These are phyloP conservation scores for Hofmannophila pseudospretella DNA, from an alignment of 2,888 invertebrate species.

Conservation along the genomic window DNA sequence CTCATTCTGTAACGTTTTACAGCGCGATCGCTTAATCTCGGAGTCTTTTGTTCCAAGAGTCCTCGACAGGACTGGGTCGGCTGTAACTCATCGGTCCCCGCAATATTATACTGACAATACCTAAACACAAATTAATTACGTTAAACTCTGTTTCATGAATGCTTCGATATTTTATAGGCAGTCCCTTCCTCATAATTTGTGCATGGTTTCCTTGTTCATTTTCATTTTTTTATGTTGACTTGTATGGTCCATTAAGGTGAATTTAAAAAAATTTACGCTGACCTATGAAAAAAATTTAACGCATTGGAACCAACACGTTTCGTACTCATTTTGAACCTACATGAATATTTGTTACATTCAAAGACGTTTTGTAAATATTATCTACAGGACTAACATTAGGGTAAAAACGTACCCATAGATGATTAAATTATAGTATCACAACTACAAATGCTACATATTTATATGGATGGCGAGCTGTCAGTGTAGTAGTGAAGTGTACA, in stretches of 20 bases:
- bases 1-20: slow-evolving; percentile 35
- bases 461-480: no score
- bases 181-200: no score
- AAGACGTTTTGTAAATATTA: no score
- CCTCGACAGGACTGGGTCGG: slow-evolving; percentile 28
- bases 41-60: slow-evolving; percentile 40
- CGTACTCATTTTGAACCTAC: neutral
- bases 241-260: slow-evolving; percentile 31
- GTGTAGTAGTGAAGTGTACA: no score
- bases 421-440: no score
- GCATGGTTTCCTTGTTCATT: slow-evolving; percentile 32
- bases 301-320: slow-evolving; percentile 4
- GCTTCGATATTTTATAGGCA: slow-evolving; percentile 27
- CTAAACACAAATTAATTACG: slow-evolving; percentile 33
- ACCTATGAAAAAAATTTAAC: slow-evolving; percentile 13
- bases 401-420: no score
- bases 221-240: slow-evolving; percentile 30
- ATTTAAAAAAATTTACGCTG: slow-evolving; percentile 33
- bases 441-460: no score
- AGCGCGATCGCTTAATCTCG: slow-evolving; percentile 38
- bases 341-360: neutral
- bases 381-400: no score
- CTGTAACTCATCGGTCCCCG: slow-evolving; percentile 41
- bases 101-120: slow-evolving; percentile 38
- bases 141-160: slow-evolving; percentile 33